Conservation (phyloP, 2,888 invertebrate species). For the Hydropsyche betteni region DNA sequence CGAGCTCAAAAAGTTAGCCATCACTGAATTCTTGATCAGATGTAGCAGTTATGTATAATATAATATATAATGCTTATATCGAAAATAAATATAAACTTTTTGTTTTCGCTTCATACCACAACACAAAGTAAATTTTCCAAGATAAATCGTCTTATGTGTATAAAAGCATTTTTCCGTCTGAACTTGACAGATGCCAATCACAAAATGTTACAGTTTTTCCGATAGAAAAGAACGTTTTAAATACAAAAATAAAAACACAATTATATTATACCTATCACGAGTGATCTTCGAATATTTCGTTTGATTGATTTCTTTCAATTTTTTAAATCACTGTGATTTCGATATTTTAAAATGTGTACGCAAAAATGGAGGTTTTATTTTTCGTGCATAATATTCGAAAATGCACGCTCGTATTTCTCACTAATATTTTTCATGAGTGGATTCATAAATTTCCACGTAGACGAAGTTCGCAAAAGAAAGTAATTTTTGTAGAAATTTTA, state of each 20-base stretch:
- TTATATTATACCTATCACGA: not conserved
- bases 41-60: too few species aligned
- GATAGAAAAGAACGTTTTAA: not conserved
- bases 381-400: too few species aligned
- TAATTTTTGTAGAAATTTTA: slow-evolving; percentile 4
- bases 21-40: too few species aligned
- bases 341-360: not conserved
- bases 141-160: slow-evolving; percentile 10
- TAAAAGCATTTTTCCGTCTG: not conserved
- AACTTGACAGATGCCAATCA: slow-evolving; percentile 29
- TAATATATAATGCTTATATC: too few species aligned
- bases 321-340: not conserved
- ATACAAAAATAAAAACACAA: slow-evolving; percentile 1
- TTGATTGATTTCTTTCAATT: too few species aligned
- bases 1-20: too few species aligned
- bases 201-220: slow-evolving; percentile 3
- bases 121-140: slow-evolving; percentile 2
- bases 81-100: too few species aligned
- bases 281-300: too few species aligned
- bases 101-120: too few species aligned
- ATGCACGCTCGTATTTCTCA: not conserved
- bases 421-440: not conserved
- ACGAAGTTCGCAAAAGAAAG: not conserved
- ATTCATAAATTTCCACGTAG: slow-evolving; percentile 18
- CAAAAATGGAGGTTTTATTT: not conserved